A percentile compares a stretch with the other conserved stretches of the same genome.
phyloP scores from a whole-genome alignment of 2,113 vertebrate genomes.

The Strigops habroptila region DNA sequence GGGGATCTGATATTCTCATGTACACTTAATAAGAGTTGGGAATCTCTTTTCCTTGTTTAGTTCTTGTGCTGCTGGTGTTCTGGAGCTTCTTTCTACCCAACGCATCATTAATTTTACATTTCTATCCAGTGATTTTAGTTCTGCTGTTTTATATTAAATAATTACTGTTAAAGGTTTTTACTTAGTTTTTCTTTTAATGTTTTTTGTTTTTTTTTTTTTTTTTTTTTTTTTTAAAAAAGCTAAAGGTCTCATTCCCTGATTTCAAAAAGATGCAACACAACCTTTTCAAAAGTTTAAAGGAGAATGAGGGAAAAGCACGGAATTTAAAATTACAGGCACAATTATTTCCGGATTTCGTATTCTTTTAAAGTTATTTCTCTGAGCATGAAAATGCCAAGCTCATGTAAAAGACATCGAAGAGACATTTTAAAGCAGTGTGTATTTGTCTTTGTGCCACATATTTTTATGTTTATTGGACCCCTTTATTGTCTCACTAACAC shows the following conservation, averaged over 20 bases:
- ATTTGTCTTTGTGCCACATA: background rate
- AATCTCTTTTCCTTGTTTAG: background rate
- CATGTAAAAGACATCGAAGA: background rate
- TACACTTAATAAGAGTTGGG: background rate
- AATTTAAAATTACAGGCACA: background rate
- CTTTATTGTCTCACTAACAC: background rate
- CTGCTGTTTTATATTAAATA: background rate
- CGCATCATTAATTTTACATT: background rate
- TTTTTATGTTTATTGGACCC: background rate
- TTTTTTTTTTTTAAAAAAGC: background rate
- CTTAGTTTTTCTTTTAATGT: background rate
- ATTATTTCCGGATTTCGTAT: background rate
- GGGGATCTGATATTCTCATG: background rate
- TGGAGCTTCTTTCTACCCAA: background rate
- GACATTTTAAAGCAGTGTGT: background rate
- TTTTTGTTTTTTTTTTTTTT: background rate
- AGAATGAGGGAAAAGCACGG: background rate
- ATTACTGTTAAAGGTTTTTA: background rate
- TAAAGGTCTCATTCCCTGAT: background rate
- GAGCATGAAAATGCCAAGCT: background rate
- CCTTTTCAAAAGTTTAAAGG: background rate
- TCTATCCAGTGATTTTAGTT: background rate
- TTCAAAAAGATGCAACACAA: background rate
- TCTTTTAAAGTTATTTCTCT: background rate
- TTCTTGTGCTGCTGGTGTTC: background rate